Conservation (phyloP, 37 sponge, comb jelly and placozoan genomes). For the Bolinopsis microptera region DNA sequence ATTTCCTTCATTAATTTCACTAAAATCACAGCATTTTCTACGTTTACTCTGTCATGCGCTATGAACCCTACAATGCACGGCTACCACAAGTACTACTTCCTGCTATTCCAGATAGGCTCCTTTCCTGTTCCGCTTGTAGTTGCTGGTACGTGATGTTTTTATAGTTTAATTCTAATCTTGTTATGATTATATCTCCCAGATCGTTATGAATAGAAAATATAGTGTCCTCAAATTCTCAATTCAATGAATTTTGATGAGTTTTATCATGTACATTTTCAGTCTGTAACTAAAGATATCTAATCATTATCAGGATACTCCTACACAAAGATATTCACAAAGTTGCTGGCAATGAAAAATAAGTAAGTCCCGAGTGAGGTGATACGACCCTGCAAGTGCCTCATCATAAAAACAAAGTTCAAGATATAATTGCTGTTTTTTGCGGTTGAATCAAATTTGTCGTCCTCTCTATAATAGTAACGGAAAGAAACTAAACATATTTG, state of each 20-base stretch:
- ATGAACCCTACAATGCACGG: background rate
- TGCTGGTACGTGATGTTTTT: background rate
- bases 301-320: background rate
- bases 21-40: background rate
- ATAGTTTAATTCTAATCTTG: background rate
- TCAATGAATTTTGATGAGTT: too few species aligned
- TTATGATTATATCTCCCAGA: too few species aligned
- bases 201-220: too few species aligned
- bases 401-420: too few species aligned
- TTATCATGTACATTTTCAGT: too few species aligned
- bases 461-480: too few species aligned
- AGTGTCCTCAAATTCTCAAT: too few species aligned
- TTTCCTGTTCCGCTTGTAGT: conserved; percentile 4
- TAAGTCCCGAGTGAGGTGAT: background rate
- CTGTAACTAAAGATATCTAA: too few species aligned
- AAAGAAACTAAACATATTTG: too few species aligned
- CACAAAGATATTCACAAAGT: background rate
- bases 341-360: background rate
- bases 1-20: conserved; percentile 1
- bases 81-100: conserved; percentile 9
- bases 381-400: too few species aligned
- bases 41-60: background rate
- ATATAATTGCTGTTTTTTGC: too few species aligned
- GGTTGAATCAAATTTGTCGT: too few species aligned
- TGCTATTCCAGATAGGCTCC: background rate